These are phyloP conservation scores for Etia nguti DNA, from an alignment of 2,113 vertebrate genomes.

Conservation along the genomic window DNA sequence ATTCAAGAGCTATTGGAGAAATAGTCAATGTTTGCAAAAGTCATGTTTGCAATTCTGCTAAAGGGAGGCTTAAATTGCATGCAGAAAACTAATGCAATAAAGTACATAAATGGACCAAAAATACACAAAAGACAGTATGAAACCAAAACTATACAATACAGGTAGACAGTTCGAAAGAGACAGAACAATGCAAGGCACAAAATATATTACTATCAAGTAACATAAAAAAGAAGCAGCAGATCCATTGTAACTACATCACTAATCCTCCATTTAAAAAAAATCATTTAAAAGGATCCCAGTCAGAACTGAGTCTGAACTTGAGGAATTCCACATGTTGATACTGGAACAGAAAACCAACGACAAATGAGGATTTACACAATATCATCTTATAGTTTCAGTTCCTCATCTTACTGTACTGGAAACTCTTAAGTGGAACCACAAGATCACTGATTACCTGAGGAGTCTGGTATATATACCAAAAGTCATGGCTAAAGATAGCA, in stretches of 20 bases:
- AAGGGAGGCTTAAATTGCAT: background rate
- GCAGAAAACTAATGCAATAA: background rate
- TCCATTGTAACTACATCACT: background rate
- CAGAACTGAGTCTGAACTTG: background rate
- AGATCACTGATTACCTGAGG: background rate
- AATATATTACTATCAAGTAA: background rate
- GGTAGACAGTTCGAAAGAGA: background rate
- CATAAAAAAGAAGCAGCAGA: background rate
- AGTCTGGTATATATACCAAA: background rate
- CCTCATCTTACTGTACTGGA: background rate
- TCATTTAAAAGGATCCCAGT: background rate
- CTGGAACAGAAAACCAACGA: fast-evolving
- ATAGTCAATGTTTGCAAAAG: too few species aligned
- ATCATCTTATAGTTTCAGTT: background rate
- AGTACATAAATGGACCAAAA: background rate
- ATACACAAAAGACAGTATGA: background rate
- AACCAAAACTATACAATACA: background rate
- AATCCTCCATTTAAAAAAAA: background rate
- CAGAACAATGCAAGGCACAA: background rate
- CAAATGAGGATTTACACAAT: background rate
- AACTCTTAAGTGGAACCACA: background rate
- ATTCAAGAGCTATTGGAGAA: background rate
- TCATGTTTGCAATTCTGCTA: background rate
- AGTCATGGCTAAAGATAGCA: background rate
- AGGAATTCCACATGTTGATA: background rate